Conservation (phyloP, 2,797 vertebrate genomes). For the Dicrostonyx torquatus region DNA sequence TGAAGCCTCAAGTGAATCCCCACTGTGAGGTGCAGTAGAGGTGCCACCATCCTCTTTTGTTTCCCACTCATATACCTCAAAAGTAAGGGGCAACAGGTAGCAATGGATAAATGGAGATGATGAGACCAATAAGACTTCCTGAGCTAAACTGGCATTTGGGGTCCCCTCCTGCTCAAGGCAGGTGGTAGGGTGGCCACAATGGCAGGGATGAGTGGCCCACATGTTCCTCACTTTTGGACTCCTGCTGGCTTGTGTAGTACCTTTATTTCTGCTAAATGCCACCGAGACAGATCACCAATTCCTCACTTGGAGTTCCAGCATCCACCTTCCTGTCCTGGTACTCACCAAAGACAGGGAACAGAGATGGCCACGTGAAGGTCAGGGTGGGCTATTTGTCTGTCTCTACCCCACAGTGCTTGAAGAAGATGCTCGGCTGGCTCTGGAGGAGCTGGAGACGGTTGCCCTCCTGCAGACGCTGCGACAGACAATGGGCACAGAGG, state of each 20-base stretch:
- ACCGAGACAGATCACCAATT: not conserved
- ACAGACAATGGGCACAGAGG: not conserved
- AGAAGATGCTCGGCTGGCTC: constrained; percentile 34
- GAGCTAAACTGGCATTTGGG: not conserved
- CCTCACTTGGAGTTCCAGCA: not conserved
- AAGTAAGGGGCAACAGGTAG: not conserved
- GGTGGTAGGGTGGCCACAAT: accelerated
- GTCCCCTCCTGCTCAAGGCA: not conserved
- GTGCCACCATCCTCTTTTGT: not conserved
- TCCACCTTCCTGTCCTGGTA: not conserved
- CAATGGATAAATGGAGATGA: accelerated
- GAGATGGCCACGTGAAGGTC: not conserved
- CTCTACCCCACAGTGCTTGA: constrained; percentile 40
- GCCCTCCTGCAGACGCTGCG: constrained; percentile 73
- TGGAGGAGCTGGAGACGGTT: constrained; percentile 48
- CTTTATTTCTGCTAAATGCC: not conserved
- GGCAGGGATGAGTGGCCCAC: accelerated
- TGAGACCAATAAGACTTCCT: accelerated
- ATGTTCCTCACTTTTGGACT: accelerated
- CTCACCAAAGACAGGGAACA: not conserved
- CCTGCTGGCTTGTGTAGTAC: not conserved
- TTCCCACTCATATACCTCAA: not conserved
- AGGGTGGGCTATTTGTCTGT: accelerated
- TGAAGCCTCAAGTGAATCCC: not conserved
- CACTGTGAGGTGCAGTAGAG: not conserved